Percentiles rank a stretch among this genome's conserved stretches.
Evolutionary conservation across 2,797 vertebrate species (phyloP).

Genomic region (Rhabdophis nuchalis): DNA sequence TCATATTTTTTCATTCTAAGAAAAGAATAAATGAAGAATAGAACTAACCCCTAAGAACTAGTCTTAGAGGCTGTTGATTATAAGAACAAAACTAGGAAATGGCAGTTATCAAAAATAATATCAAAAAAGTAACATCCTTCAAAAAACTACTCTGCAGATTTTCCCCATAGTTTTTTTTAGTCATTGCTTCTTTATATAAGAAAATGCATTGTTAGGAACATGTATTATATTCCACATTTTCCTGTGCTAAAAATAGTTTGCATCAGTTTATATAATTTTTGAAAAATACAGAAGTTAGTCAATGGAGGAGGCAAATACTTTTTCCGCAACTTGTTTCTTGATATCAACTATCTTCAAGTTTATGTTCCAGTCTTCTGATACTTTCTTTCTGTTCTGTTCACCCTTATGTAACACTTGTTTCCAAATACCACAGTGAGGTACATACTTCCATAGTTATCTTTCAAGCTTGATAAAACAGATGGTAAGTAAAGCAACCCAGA

Average conservation of each 20-base stretch:
- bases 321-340: neutral
- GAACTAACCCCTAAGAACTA: neutral
- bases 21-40: neutral
- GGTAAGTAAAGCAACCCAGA: too few relatives aligned
- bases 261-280: neutral
- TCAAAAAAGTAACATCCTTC: neutral
- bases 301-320: neutral
- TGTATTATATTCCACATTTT: neutral
- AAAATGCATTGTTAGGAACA: neutral
- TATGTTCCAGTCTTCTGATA: neutral
- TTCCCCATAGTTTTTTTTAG: conserved; percentile 28
- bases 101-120: neutral
- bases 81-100: neutral
- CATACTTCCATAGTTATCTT: neutral
- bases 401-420: neutral
- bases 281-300: neutral
- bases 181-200: conserved; percentile 5
- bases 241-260: neutral
- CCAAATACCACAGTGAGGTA: neutral
- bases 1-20: neutral
- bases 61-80: neutral
- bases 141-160: neutral
- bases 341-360: neutral
- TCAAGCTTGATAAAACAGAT: neutral
- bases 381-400: neutral